A percentile compares a stretch with the other conserved stretches of the same genome.
Evolutionary conservation across 92 coral and sea anemone species (phyloP).

Genomic region (Scolanthus callimorphus): DNA sequence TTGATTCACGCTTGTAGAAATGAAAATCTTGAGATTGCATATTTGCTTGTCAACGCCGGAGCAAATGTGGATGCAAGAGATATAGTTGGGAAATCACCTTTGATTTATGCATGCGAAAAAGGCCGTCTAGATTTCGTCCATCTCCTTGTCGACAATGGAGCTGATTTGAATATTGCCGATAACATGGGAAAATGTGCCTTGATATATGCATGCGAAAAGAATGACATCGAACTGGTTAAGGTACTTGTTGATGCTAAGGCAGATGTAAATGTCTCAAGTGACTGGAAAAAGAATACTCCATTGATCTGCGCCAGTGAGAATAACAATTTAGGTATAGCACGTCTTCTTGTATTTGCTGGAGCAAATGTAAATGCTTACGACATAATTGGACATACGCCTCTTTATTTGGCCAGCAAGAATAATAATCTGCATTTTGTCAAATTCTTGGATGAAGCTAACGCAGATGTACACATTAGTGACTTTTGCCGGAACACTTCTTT

Average conservation of each 20-base stretch:
- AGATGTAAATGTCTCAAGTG: neutral
- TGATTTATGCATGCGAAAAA: conserved; percentile 5
- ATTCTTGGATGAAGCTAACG: neutral
- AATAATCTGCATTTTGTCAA: neutral
- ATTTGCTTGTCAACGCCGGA: neutral
- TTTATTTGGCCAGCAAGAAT: conserved; percentile 2
- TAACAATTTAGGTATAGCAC: no score
- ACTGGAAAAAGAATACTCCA: no score
- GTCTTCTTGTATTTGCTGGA: no score
- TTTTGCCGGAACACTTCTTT: conserved; percentile 16
- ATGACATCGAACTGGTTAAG: neutral
- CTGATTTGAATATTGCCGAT: conserved; percentile 4
- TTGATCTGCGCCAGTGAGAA: no score
- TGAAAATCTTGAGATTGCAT: no score
- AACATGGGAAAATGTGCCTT: conserved; percentile 17
- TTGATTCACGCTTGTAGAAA: no score
- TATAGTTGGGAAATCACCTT: conserved; percentile 4
- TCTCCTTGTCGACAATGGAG: neutral
- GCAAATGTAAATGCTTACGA: conserved; percentile 1
- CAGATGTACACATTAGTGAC: conserved; percentile 7
- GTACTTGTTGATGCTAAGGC: neutral
- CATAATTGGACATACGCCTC: conserved; percentile 2
- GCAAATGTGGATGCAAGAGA: conserved; percentile 2
- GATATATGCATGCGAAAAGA: conserved; percentile 3
- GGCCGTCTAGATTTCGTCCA: neutral